Evolutionary conservation across 2,888 invertebrate species (phyloP).

Genomic region (Seira sanloemensis): DNA sequence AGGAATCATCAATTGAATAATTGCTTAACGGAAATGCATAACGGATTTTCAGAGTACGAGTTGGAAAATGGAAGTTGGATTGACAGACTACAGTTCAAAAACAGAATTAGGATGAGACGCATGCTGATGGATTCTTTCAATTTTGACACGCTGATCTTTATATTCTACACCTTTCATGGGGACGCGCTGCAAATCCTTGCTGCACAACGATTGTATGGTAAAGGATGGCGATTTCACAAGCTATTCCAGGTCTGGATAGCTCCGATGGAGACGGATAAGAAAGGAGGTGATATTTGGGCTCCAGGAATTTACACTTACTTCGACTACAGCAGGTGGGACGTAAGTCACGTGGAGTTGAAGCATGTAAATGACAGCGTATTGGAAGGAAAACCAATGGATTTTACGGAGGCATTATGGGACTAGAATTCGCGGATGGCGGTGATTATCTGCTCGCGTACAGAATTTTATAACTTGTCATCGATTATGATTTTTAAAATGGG

Average conservation of each 20-base stretch:
- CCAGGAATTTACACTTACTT: constrained; percentile 28
- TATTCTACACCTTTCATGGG: constrained; percentile 33
- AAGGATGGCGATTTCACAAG: constrained; percentile 46
- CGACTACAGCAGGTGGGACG: constrained; percentile 25
- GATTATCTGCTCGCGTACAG: no score
- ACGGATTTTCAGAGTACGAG: no score
- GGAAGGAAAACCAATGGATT: constrained; percentile 20
- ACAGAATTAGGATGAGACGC: not conserved
- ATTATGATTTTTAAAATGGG: no score
- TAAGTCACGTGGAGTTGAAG: not conserved
- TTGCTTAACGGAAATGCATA: no score
- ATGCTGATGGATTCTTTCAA: not conserved
- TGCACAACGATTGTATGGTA: constrained; percentile 25
- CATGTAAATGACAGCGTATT: not conserved
- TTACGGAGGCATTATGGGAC: constrained; percentile 1
- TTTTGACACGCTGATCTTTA: constrained; percentile 23
- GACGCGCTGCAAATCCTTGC: constrained; percentile 42
- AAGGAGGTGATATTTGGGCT: not conserved
- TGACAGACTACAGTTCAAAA: no score
- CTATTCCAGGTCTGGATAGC: constrained; percentile 36
- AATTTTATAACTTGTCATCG: no score
- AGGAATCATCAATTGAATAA: not conserved
- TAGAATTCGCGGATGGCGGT: no score
- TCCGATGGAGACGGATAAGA: not conserved
- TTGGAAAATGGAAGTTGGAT: no score